phyloP scores from a whole-genome alignment of 1,140 invertebrate genomes.

The Halyomorpha halys region DNA sequence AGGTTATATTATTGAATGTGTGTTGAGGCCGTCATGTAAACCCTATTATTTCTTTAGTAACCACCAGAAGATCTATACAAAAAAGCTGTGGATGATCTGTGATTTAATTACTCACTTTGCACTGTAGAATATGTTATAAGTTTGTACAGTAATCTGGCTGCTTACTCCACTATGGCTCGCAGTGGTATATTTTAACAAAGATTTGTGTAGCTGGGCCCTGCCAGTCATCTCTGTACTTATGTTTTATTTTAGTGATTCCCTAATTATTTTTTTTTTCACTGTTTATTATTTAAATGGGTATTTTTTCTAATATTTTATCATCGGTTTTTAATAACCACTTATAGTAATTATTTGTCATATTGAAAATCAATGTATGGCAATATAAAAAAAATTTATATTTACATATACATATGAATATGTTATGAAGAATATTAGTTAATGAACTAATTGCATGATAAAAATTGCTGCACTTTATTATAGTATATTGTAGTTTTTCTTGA shows the following conservation, averaged over 20 bases:
- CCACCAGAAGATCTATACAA: constrained; percentile 16
- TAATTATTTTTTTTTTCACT: constrained; percentile 6
- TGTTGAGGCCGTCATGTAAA: constrained; percentile 19
- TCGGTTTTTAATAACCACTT: too few relatives aligned
- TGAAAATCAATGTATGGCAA: not conserved
- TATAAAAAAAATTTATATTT: not conserved
- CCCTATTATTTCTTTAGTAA: constrained; percentile 18
- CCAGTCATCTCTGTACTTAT: constrained; percentile 18
- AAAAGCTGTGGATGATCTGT: constrained; percentile 19
- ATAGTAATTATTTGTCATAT: not conserved
- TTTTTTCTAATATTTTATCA: not conserved
- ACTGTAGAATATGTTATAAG: constrained; percentile 20
- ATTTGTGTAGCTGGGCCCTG: constrained; percentile 19
- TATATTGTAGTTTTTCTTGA: constrained; percentile 5
- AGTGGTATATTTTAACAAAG: constrained; percentile 20
- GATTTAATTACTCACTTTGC: constrained; percentile 19
- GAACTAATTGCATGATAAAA: constrained; percentile 17
- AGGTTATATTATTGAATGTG: constrained; percentile 13
- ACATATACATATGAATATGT: constrained; percentile 11
- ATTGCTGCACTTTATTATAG: constrained; percentile 18
- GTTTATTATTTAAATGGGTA: not conserved
- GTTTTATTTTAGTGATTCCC: constrained; percentile 1
- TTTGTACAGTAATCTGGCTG: constrained; percentile 22
- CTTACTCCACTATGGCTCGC: constrained; percentile 21
- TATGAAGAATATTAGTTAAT: constrained; percentile 14